phyloP scores from a whole-genome alignment of 2,888 invertebrate species.

The Callimorpha dominula region DNA sequence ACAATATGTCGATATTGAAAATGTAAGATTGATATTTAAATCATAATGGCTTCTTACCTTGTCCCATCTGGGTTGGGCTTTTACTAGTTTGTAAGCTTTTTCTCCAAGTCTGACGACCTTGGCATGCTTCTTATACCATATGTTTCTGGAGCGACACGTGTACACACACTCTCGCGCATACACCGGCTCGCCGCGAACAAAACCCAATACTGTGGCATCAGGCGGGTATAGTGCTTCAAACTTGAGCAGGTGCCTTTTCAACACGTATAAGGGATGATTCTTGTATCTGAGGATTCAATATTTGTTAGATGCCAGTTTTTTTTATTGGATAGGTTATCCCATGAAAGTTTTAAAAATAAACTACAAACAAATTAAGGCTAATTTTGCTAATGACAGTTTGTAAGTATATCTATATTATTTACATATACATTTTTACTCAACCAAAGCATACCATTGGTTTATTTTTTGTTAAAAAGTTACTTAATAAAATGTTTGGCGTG shows the following conservation, averaged over 20 bases:
- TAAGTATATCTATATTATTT: no score
- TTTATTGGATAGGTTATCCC: no score
- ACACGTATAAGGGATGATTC: constrained; percentile 97
- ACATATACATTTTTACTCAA: no score
- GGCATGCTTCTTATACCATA: constrained; percentile 96
- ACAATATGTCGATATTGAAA: not conserved
- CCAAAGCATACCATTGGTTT: no score
- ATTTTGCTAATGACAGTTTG: no score
- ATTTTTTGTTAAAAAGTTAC: no score
- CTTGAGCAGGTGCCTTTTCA: constrained; percentile 96
- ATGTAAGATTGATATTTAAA: not conserved
- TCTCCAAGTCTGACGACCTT: constrained; percentile 95
- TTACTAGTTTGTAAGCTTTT: constrained; percentile 97
- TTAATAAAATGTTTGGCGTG: no score
- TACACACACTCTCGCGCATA: constrained; percentile 96
- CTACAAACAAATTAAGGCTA: no score
- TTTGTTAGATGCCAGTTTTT: no score
- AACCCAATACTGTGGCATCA: constrained; percentile 93
- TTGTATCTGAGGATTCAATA: constrained; percentile 91
- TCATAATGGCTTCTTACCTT: constrained; percentile 83
- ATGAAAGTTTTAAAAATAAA: no score
- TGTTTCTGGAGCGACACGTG: constrained; percentile 94
- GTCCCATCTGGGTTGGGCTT: constrained; percentile 95
- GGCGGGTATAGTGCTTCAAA: constrained; percentile 98
- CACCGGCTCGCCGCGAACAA: constrained; percentile 94